Percentiles rank a stretch among this genome's conserved stretches.
Evolutionary conservation across 2,797 vertebrate species (phyloP).

Genomic region (Otus scops): DNA sequence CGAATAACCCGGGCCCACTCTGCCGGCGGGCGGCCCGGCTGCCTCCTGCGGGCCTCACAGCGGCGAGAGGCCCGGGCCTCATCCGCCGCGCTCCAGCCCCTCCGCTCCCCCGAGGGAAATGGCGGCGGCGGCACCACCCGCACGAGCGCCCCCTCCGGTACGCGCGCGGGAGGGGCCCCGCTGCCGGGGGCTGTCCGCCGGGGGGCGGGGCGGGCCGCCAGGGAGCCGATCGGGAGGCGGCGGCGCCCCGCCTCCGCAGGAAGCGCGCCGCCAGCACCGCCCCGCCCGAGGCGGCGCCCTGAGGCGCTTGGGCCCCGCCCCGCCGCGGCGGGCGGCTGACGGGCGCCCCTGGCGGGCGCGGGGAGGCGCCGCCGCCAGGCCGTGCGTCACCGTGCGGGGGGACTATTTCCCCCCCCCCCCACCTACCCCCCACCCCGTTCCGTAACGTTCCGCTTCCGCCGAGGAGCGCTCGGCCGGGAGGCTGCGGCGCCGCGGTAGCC

Average conservation of each 20-base stretch:
- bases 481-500: no score
- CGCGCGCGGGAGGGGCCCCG: fast-evolving
- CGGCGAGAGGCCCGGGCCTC: not conserved
- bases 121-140: not conserved
- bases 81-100: not conserved
- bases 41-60: no score
- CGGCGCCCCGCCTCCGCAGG: not conserved
- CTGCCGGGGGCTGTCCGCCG: not conserved
- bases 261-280: no score
- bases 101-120: not conserved
- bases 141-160: not conserved
- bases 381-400: no score
- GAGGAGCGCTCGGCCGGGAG: no score
- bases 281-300: no score
- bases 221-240: not conserved
- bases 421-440: no score
- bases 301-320: not conserved
- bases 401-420: no score
- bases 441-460: not conserved
- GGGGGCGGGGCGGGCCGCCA: fast-evolving
- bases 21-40: not conserved
- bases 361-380: fast-evolving
- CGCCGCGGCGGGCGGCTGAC: not conserved
- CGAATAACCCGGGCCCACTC: no score
- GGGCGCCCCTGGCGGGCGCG: not conserved